phyloP scores from a whole-genome alignment of 2,888 invertebrate genomes.

The Cantharis rustica region DNA sequence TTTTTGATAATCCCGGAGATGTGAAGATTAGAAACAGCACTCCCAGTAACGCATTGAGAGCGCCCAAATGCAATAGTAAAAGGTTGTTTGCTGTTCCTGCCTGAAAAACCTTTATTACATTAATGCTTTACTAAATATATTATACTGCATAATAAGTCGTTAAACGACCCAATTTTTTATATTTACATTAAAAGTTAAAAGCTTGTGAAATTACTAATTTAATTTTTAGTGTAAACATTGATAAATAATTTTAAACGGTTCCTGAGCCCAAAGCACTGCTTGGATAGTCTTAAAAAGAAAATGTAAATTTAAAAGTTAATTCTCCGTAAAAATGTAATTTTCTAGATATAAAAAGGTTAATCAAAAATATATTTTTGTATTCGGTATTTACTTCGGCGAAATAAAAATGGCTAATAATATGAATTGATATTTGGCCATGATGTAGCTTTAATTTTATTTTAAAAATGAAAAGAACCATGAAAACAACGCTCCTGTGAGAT shows the following conservation, averaged over 20 bases:
- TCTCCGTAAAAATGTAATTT: neutral
- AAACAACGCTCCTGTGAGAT: neutral
- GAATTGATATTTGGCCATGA: neutral
- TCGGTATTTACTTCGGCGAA: neutral
- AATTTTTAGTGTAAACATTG: neutral
- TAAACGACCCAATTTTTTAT: neutral
- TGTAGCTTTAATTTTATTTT: neutral
- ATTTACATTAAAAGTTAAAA: neutral
- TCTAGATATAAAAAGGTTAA: neutral
- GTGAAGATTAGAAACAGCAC: slow-evolving; percentile 64
- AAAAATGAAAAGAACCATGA: neutral
- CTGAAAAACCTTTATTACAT: slow-evolving; percentile 52
- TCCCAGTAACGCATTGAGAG: slow-evolving; percentile 71
- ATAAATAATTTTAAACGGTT: neutral
- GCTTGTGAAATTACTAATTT: neutral
- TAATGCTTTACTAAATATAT: too few species aligned
- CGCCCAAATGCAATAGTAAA: slow-evolving; percentile 73
- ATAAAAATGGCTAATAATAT: neutral
- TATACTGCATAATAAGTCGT: neutral
- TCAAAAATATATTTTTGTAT: neutral
- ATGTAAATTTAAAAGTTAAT: neutral
- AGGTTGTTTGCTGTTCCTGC: slow-evolving; percentile 72
- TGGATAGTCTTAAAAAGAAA: neutral
- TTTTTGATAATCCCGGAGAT: slow-evolving; percentile 56
- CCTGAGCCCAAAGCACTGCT: neutral